Evolutionary conservation across 2,888 invertebrate genomes (phyloP).

Genomic region (Eristalis tenax): DNA sequence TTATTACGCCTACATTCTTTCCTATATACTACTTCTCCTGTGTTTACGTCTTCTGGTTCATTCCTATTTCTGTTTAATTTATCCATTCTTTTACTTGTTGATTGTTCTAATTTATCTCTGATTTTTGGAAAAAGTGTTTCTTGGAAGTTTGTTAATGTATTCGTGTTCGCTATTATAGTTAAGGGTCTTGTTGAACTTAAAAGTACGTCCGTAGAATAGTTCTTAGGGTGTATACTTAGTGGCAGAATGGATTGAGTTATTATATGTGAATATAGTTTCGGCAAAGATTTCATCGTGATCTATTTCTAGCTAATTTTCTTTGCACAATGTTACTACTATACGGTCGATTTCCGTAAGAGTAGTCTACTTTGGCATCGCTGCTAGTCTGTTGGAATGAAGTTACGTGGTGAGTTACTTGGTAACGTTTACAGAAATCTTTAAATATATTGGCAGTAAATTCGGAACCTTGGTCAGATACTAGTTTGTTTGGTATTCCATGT

Average conservation of each 20-base stretch:
- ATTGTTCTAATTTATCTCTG: conserved; percentile 23
- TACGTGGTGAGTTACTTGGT: not conserved
- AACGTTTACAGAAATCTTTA: too few relatives aligned
- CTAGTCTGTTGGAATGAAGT: not conserved
- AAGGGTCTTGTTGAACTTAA: not conserved
- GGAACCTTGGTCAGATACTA: not conserved
- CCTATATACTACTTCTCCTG: not conserved
- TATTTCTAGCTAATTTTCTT: not conserved
- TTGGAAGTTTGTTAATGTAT: conserved; percentile 12
- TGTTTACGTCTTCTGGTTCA: not conserved
- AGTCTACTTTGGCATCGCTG: not conserved
- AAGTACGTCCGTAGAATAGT: not conserved
- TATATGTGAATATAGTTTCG: not conserved
- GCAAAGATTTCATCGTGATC: not conserved
- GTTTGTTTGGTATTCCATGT: not conserved
- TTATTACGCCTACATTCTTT: not conserved
- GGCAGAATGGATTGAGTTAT: not conserved
- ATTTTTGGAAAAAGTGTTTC: conserved; percentile 46
- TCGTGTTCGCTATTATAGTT: not conserved
- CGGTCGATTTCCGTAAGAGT: not conserved
- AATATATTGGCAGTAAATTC: not conserved
- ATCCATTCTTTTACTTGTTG: conserved; percentile 16
- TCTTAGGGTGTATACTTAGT: not conserved
- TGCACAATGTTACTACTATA: not conserved
- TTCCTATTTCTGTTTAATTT: conserved; percentile 45